Evolutionary conservation across 1,140 invertebrate genomes (phyloP), one percentile per base, ranked within the genome.

Genomic region (Agraylea sexmaculata): DNA sequence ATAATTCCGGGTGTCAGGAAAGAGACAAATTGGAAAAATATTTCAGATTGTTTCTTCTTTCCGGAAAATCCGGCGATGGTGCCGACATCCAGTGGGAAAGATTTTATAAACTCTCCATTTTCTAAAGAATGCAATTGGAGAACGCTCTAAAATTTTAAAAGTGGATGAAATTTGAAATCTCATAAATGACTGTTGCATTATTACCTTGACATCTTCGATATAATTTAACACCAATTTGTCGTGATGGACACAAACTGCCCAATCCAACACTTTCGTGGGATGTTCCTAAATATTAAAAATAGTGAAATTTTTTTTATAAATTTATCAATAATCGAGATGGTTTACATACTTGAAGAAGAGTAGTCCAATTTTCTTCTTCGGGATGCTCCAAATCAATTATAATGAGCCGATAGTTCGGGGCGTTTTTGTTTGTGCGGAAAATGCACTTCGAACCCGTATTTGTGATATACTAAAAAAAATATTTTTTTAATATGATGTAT

Each of bases 11-110:
- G 94, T 29, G 80, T 87, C 13, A 97, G 71, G 62, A 97, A 97
- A 0, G 92, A 97, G 29, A 82, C 81, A 57, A 97, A 94, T 49
- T 83, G 75, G 59, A 87, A 96, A 64, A 97, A 99, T 45, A 95
- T 80, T 69, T 97, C 88, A 0, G 73, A 75, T 51, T 90, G 78
- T 47, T 85, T 77, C 53, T 81, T 84, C 53, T 88, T 78, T 4
- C 88, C 91, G 4, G 83, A 85, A 52, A 87, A 83, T 1, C 80
- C 81, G 18, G 74, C 74, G 21, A 98, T 72, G 2, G 85, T 85
- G 7, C 93, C 94, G 41, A 95, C 78, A 51, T 85, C 83, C 17
- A 97, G 61, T 0, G 82, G 75, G 48, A 95, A 83, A 38, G 71
- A 69, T 47, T 72, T 71, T 8, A 90, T 51, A 12, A 81, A 56